Evolutionary conservation across 2,797 vertebrate genomes (phyloP).

Genomic region (Enteromius treurensis): DNA sequence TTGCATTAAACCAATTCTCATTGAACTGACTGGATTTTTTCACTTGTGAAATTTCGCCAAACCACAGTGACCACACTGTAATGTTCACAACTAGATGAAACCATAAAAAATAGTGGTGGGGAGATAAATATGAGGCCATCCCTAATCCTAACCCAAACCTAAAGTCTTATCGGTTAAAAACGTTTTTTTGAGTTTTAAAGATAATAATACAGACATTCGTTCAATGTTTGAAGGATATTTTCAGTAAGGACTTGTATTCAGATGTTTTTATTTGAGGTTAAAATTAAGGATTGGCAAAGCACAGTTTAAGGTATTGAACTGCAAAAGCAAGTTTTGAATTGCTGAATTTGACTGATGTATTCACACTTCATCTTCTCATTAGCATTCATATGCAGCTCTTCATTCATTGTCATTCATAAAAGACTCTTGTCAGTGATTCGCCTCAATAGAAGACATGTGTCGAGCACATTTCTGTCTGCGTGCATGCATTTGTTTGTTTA

Average conservation of each 20-base stretch:
- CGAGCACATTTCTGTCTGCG: not conserved
- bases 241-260: not conserved
- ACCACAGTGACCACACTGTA: not conserved
- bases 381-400: slow-evolving; percentile 18
- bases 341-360: slow-evolving; percentile 1
- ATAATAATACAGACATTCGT: not conserved
- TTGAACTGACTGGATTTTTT: not conserved
- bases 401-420: slow-evolving; percentile 38
- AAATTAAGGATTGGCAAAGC: not conserved
- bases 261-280: not conserved
- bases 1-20: not conserved
- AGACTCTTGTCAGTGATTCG: slow-evolving; percentile 33
- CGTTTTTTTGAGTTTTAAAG: not conserved
- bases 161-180: not conserved
- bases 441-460: slow-evolving; percentile 42
- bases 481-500: slow-evolving; percentile 26
- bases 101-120: not conserved
- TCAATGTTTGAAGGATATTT: slow-evolving; percentile 17
- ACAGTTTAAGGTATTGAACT: not conserved
- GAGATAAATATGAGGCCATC: not conserved
- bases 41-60: not conserved
- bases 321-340: slow-evolving; percentile 3
- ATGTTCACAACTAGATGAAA: not conserved
- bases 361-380: slow-evolving; percentile 24
- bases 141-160: not conserved